These are phyloP conservation scores for Onychomys arenicola DNA, from an alignment of 2,797 vertebrate genomes.

Conservation along the genomic window DNA sequence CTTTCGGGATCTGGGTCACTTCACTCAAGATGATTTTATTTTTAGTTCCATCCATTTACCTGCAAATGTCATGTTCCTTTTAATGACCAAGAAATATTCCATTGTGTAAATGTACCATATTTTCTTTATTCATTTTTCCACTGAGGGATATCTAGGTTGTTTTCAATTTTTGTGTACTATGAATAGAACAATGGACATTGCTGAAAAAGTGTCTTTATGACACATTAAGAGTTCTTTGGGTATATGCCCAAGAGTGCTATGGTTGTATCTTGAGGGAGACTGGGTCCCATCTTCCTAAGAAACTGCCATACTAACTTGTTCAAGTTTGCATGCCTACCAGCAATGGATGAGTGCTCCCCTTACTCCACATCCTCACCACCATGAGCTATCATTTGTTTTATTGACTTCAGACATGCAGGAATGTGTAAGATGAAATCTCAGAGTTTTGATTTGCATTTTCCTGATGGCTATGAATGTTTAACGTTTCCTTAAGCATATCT, in stretches of 20 bases:
- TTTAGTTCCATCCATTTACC: not conserved
- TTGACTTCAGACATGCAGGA: not conserved
- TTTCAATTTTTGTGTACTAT: not conserved
- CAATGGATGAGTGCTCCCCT: not conserved
- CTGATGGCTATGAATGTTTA: not conserved
- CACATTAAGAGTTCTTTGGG: not conserved
- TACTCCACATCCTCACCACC: too few relatives aligned
- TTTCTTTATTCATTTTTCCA: not conserved
- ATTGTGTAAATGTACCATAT: not conserved
- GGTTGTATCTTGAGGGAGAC: not conserved
- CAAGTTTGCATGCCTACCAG: not conserved
- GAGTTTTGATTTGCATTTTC: not conserved
- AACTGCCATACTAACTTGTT: not conserved
- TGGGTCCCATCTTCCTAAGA: not conserved
- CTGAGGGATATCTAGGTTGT: not conserved
- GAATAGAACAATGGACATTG: not conserved
- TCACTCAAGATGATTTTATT: not conserved
- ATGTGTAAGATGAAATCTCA: not conserved
- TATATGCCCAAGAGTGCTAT: not conserved
- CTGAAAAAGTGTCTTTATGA: not conserved
- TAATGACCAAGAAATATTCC: not conserved
- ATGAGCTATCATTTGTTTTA: not conserved
- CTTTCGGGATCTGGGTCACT: not conserved
- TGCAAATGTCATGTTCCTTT: not conserved
- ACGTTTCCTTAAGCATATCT: not conserved